Percentiles rank a stretch among this genome's conserved stretches.
These are phyloP conservation scores for Halesus radiatus DNA, from an alignment of 1,140 invertebrate genomes.

Conservation along the genomic window DNA sequence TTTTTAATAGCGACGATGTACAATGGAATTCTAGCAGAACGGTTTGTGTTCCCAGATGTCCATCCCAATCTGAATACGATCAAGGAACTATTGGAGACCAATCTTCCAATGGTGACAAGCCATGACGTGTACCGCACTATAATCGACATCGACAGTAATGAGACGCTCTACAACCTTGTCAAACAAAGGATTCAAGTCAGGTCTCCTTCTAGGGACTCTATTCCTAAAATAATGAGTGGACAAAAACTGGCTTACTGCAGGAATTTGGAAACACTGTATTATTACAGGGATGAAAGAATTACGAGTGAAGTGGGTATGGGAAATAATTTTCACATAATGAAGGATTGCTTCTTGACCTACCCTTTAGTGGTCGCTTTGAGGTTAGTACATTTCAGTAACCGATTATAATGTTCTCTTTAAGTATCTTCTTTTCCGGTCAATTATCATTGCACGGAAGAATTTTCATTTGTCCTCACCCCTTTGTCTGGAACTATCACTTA, in stretches of 20 bases:
- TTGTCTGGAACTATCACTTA: too few species aligned
- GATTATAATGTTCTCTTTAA: background rate
- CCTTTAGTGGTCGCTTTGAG: conserved; percentile 33
- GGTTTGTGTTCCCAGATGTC: conserved; percentile 21
- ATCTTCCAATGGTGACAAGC: conserved; percentile 20
- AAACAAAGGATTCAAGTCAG: conserved; percentile 37
- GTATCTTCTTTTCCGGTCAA: too few species aligned
- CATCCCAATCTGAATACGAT: conserved; percentile 18
- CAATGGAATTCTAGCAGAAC: conserved; percentile 22
- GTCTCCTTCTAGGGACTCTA: background rate
- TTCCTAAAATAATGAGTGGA: conserved; percentile 10
- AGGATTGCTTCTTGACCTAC: conserved; percentile 42
- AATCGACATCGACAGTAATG: conserved; percentile 17
- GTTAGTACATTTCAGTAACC: conserved; percentile 11
- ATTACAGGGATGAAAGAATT: background rate
- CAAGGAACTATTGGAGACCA: conserved; percentile 33
- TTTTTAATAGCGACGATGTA: conserved; percentile 41
- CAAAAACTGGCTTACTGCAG: conserved; percentile 34
- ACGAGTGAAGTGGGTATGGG: background rate
- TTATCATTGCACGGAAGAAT: too few species aligned
- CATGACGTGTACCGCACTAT: conserved; percentile 17
- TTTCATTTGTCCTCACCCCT: too few species aligned
- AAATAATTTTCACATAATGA: conserved; percentile 32
- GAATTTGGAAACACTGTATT: conserved; percentile 36
- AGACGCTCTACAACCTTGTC: conserved; percentile 14